A percentile compares a stretch with the other conserved stretches of the same genome.
These are phyloP conservation scores for Orius insidiosus DNA, from an alignment of 1,140 invertebrate species.

Conservation along the genomic window DNA sequence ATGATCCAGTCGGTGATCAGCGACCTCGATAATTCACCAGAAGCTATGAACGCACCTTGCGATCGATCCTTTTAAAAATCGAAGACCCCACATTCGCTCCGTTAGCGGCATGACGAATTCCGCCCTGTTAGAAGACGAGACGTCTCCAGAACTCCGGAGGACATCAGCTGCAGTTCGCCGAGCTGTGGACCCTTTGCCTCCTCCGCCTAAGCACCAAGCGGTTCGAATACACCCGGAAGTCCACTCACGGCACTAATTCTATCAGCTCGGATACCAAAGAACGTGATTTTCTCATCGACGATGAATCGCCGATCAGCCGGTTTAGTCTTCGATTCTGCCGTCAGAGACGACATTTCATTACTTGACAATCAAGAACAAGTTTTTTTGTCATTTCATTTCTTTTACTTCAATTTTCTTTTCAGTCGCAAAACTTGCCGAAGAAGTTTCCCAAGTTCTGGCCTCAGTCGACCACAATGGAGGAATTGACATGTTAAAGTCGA, in stretches of 20 bases:
- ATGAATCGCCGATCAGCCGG: constrained; percentile 82
- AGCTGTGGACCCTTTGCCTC: constrained; percentile 34
- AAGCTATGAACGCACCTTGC: constrained; percentile 16
- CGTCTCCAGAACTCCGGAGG: constrained; percentile 47
- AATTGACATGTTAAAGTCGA: not conserved
- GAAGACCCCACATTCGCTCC: constrained; percentile 61
- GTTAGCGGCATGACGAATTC: constrained; percentile 46
- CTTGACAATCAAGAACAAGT: constrained; percentile 11
- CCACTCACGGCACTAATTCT: constrained; percentile 58
- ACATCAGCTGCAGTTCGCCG: constrained; percentile 46
- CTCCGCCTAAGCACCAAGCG: constrained; percentile 8
- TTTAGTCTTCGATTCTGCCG: constrained; percentile 38
- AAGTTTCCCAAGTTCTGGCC: constrained; percentile 12
- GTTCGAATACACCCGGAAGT: constrained; percentile 44
- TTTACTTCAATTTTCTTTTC: not conserved
- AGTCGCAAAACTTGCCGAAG: constrained; percentile 11
- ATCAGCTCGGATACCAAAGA: constrained; percentile 48
- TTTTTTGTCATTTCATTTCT: not conserved
- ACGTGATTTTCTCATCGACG: constrained; percentile 61
- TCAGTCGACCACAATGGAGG: constrained; percentile 1
- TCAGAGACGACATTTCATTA: constrained; percentile 4
- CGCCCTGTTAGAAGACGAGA: constrained; percentile 40
- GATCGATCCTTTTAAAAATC: constrained; percentile 33
- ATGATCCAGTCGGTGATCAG: constrained; percentile 25
- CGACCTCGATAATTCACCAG: constrained; percentile 26